phyloP scores from a whole-genome alignment of 2,888 invertebrate genomes.

The Pegoplata infirma region DNA sequence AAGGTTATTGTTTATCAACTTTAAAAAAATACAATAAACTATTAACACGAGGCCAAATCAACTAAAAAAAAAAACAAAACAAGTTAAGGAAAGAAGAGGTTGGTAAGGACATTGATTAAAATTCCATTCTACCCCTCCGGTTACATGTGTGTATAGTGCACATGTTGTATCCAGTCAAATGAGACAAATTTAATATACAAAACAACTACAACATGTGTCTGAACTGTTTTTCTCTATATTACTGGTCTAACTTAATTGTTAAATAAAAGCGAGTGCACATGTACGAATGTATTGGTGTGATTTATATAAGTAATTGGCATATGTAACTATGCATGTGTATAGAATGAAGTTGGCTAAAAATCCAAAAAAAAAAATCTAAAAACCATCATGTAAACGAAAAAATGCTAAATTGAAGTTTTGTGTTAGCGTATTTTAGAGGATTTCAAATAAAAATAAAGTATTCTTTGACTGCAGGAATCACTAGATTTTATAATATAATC shows the following conservation, averaged over 20 bases:
- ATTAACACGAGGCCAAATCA: not conserved
- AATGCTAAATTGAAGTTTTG: no score
- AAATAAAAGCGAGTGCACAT: not conserved
- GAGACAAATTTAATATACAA: not conserved
- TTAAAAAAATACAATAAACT: slow-evolving; percentile 8
- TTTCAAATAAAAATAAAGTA: no score
- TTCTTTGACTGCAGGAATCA: no score
- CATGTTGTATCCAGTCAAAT: not conserved
- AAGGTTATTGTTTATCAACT: not conserved
- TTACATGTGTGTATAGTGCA: not conserved
- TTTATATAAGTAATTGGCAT: no score
- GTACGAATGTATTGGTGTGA: no score
- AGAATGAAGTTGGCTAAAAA: no score
- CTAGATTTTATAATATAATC: no score
- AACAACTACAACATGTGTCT: no score
- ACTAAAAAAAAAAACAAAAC: not conserved
- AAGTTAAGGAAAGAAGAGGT: not conserved
- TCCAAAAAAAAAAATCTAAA: no score
- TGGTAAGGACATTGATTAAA: not conserved
- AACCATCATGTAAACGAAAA: no score
- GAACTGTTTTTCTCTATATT: not conserved
- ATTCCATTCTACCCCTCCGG: not conserved
- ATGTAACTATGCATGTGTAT: no score
- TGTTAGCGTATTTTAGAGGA: no score
- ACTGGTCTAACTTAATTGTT: not conserved